A percentile compares a stretch with the other conserved stretches of the same genome.
These are phyloP conservation scores for Bombus pascuorum DNA, from an alignment of 1,140 invertebrate genomes.

Conservation along the genomic window DNA sequence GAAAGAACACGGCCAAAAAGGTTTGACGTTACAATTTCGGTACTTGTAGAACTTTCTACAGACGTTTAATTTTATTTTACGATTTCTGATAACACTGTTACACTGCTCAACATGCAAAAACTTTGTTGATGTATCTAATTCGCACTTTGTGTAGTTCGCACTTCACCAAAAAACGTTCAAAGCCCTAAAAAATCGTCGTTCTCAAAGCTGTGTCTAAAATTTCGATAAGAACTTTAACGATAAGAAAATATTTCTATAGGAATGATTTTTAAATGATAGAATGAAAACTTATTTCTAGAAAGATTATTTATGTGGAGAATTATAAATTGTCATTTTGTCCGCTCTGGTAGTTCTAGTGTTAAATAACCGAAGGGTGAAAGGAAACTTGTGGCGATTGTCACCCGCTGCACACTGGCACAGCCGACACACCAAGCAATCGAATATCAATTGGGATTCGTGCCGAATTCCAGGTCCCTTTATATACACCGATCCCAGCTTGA, in stretches of 20 bases:
- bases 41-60: no score
- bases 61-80: not conserved
- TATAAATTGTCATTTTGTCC: not conserved
- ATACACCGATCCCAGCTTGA: slow-evolving; percentile 54
- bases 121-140: not conserved
- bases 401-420: slow-evolving; percentile 21
- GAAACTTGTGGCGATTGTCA: slow-evolving; percentile 39
- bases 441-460: slow-evolving; percentile 65
- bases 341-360: not conserved
- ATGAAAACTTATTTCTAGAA: no score
- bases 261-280: no score
- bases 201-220: not conserved
- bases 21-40: no score
- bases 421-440: slow-evolving; percentile 33
- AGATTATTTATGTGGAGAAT: not conserved
- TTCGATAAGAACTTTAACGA: not conserved
- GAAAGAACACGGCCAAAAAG: no score
- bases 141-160: not conserved
- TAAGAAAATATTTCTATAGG: not conserved
- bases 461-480: slow-evolving; percentile 69
- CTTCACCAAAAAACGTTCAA: not conserved
- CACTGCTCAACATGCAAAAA: not conserved
- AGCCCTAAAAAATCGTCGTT: not conserved
- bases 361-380: not conserved
- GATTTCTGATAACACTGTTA: not conserved